A percentile compares a stretch with the other conserved stretches of the same genome.
Conservation (phyloP, 2,113 vertebrate species). For the Alethe castanea region DNA sequence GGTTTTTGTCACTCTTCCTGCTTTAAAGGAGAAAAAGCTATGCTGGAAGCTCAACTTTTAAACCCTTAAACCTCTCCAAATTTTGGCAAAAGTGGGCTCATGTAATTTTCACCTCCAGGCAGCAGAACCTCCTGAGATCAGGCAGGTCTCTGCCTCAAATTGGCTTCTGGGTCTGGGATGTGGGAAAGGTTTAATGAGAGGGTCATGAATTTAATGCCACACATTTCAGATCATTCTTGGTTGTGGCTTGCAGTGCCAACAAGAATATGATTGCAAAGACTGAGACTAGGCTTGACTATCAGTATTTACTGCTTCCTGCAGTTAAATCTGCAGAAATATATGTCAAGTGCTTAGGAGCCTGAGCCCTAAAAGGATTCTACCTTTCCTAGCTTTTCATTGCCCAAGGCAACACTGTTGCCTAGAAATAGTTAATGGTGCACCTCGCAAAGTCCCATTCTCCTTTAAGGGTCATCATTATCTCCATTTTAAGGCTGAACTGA, state of each 20-base stretch:
- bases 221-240: not conserved
- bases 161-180: not conserved
- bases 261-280: not conserved
- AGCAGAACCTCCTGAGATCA: not conserved
- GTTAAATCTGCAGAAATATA: not conserved
- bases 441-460: not conserved
- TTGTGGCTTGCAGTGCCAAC: not conserved
- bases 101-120: not conserved
- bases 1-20: not conserved
- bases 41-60: accelerated
- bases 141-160: not conserved
- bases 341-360: not conserved
- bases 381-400: not conserved
- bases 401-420: not conserved
- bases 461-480: slow-evolving; percentile 48
- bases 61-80: not conserved
- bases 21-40: not conserved
- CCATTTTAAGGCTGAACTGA: slow-evolving; percentile 29
- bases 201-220: not conserved
- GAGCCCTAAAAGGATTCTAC: not conserved
- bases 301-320: not conserved
- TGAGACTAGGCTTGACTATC: not conserved
- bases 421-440: slow-evolving; percentile 32
- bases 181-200: not conserved
- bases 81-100: not conserved